A percentile compares a stretch with the other conserved stretches of the same genome.
Evolutionary conservation across 2,888 invertebrate genomes (phyloP).

Genomic region (Oligia strigilis): DNA sequence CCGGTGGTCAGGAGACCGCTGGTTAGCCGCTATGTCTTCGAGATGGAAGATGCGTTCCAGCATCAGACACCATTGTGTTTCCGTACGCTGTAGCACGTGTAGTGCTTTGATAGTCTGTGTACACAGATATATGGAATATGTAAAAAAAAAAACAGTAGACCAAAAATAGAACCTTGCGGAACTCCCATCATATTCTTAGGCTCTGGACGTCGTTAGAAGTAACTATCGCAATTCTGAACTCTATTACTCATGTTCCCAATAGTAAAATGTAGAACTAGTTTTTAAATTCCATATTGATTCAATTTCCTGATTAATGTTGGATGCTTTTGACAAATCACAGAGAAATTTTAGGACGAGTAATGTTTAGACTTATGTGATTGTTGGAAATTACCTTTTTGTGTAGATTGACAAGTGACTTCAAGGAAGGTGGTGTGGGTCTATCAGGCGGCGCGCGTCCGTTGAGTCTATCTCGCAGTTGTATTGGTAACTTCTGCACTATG

Average conservation of each 20-base stretch:
- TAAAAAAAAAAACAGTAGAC: neutral
- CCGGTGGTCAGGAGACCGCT: slow-evolving; percentile 88
- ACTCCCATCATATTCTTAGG: neutral
- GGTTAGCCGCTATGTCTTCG: slow-evolving; percentile 97
- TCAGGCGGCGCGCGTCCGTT: slow-evolving; percentile 90
- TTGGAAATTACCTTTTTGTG: slow-evolving; percentile 94
- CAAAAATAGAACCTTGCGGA: slow-evolving; percentile 15
- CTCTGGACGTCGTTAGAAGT: neutral
- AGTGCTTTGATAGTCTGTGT: slow-evolving; percentile 95
- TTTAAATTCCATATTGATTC: neutral
- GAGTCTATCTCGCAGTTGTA: slow-evolving; percentile 94
- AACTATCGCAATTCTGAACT: neutral
- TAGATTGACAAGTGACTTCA: slow-evolving; percentile 96
- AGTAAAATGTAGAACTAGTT: neutral
- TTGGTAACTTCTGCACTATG: slow-evolving; percentile 96
- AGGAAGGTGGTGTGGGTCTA: slow-evolving; percentile 92
- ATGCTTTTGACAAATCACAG: neutral
- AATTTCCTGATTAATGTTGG: neutral
- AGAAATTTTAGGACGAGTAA: neutral
- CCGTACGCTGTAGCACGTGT: slow-evolving; percentile 97
- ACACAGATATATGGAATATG: neutral
- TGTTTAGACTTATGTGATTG: neutral
- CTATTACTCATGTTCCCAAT: too few relatives aligned
- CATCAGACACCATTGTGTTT: slow-evolving; percentile 97
- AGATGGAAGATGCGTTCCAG: slow-evolving; percentile 95